Conservation (phyloP, 2,888 invertebrate species). For the Endomychus coccineus region DNA sequence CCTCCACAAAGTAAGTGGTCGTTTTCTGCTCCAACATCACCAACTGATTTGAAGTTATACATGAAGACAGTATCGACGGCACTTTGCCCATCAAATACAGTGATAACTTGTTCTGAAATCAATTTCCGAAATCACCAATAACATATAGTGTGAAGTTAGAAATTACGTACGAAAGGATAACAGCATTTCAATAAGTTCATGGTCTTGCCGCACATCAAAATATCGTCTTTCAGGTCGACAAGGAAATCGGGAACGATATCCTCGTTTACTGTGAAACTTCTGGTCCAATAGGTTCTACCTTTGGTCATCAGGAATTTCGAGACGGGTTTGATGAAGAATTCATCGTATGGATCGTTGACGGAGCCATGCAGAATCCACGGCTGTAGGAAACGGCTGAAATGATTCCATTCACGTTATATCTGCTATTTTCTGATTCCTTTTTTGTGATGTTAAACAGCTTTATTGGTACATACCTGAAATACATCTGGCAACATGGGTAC, state of each 20-base stretch:
- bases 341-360: conserved; percentile 70
- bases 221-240: conserved; percentile 53
- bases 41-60: conserved; percentile 36
- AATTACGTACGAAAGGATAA: conserved; percentile 55
- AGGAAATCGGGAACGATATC: conserved; percentile 62
- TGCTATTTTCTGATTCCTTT: neutral
- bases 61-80: conserved; percentile 36
- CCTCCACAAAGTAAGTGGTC: conserved; percentile 36
- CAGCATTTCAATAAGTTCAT: conserved; percentile 63
- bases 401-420: neutral
- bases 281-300: conserved; percentile 61
- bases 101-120: conserved; percentile 36
- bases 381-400: conserved; percentile 56
- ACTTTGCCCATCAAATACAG: conserved; percentile 35
- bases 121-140: neutral
- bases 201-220: conserved; percentile 69
- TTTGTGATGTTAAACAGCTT: neutral
- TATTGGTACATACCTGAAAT: conserved; percentile 38
- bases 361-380: conserved; percentile 82
- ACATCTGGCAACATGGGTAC: conserved; percentile 40
- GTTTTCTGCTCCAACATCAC: conserved; percentile 31
- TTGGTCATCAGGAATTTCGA: conserved; percentile 56
- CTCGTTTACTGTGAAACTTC: conserved; percentile 50
- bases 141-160: neutral
- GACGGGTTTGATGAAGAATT: conserved; percentile 75